These are phyloP conservation scores for Rhinoraja longicauda DNA, from an alignment of 2,797 vertebrate genomes.

Conservation along the genomic window DNA sequence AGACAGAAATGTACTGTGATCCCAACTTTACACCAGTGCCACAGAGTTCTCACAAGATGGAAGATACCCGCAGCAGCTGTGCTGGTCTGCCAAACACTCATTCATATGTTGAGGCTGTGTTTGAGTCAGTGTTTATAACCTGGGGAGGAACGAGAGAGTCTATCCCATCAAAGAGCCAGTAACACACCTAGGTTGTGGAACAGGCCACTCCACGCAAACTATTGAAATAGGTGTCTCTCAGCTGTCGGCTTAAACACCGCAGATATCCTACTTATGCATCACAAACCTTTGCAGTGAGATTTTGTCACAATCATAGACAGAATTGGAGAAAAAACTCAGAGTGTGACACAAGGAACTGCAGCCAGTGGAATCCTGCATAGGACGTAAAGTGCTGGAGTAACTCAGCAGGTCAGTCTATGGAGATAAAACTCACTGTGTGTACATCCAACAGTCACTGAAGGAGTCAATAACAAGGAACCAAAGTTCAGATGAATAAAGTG, in stretches of 20 bases:
- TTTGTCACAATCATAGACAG: not conserved
- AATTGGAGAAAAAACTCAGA: not conserved
- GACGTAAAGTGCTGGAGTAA: too few relatives aligned
- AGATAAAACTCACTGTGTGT: not conserved
- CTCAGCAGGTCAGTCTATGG: too few relatives aligned
- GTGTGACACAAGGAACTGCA: too few relatives aligned
- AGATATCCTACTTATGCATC: not conserved
- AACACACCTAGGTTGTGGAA: not conserved
- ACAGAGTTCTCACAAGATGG: too few relatives aligned
- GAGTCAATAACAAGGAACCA: not conserved
- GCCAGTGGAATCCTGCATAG: too few relatives aligned
- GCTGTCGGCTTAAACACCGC: not conserved
- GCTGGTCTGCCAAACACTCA: too few relatives aligned
- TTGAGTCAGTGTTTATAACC: too few relatives aligned
- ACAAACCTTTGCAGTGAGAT: not conserved
- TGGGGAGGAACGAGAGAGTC: not conserved
- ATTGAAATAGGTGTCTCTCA: not conserved
- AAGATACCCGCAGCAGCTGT: too few relatives aligned
- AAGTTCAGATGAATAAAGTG: not conserved
- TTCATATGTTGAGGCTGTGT: too few relatives aligned
- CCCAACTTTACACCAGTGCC: too few relatives aligned
- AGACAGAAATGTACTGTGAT: too few relatives aligned
- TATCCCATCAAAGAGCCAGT: not conserved
- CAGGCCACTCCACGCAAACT: not conserved
- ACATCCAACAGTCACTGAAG: not conserved